Base-by-base conservation (phyloP, 2,797 vertebrate genomes). In the Epinephelus coioides region DNA sequence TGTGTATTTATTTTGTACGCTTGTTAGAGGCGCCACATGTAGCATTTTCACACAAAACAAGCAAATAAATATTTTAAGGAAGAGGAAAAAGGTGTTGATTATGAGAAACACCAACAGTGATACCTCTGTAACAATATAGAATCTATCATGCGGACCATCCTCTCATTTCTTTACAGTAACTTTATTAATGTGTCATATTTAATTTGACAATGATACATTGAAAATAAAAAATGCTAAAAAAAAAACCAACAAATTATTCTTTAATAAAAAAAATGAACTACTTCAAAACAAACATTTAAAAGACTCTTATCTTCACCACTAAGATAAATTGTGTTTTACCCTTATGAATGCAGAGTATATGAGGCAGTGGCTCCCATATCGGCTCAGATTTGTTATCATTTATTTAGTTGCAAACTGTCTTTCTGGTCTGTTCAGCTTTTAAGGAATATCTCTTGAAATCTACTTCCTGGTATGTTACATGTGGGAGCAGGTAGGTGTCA, bases 401-500 rank as follows among this genome's bases (percentile, higher is more conserved):
- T 23, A 66, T 76, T 74, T 60, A 53, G 59, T 23, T 64, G 30
- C 46, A 61, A 65, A 76, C 56, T 18, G 46, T 50, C 19, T 13
- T 69, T 81, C 60, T 40, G 70, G 51, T 74, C n/a, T 49, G 69
- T 84, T 72, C 30, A 54, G 69, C 68, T 61, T 84, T 83, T 44
- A 27, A 78, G 70, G 23, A 81, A 74, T 47, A 72, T 62, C n/a
- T 46, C 30, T 64, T n/a, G 8, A 76, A 62, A 43, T 64, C 40
- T 8, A 55, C 67, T 73, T 79, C 80, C 84, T 76, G 70, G 46
- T 78, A 6, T 19, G 69, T 14, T 27, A 30, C 62, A 76, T 64
- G 73, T 74, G 73, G 54, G 57, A 64, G 65, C 46, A 78, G 66
- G 71, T 14, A 47, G 81, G 86, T 86, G 76, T 92, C 86, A 50